Evolutionary conservation across 2,888 invertebrate genomes (phyloP), one percentile per base, ranked within the genome.

Genomic region (Drosophila neoperkinsi): DNA sequence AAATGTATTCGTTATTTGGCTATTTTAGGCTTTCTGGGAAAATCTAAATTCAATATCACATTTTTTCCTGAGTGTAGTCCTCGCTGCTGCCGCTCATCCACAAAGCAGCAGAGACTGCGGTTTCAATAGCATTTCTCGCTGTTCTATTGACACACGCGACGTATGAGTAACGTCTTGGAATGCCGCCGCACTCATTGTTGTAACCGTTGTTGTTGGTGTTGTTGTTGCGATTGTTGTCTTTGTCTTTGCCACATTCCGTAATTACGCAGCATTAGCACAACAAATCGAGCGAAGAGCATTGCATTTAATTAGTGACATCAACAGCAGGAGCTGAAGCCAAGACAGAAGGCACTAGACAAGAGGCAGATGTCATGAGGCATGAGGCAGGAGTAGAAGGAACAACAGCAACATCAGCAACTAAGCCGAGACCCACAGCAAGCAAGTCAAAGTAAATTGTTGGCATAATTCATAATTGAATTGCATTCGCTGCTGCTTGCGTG

Each of bases 381-480:
- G 31, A 1, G 2, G 31, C 30, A 41, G 28, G 13, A 16, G 31
- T 2, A n/a, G n/a, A 1, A 38, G 30, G 34, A 25, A 43, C 41
- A 18, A 13, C 1, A 38, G 21, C 30, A 55, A 41, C 36, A 30
- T 11, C 34, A 4, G 9, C 46, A 55, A 36, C n/a, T 38, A 30
- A 51, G 10, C 10, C 16, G 16, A 51, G 56, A 64, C 70, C 69
- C 53, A 65, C 66, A 58, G 66, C 70, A 69, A 69, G 63, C 85
- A 87, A 83, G 71, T 74, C 74, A 81, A 61, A 60, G 72, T 67
- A 77, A 81, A 90, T 86, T 77, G 89, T 73, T 88, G 73, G 75
- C 79, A 86, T 86, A 88, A 88, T 86, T 86, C 84, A 86, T 90
- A 90, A 86, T 90, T 90, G 87, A 85, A 85, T 79, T 84, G 85